Evolutionary conservation across 2,113 vertebrate genomes (phyloP), one percentile per base, ranked within the genome.

Genomic region (Atherinomorus stipes): DNA sequence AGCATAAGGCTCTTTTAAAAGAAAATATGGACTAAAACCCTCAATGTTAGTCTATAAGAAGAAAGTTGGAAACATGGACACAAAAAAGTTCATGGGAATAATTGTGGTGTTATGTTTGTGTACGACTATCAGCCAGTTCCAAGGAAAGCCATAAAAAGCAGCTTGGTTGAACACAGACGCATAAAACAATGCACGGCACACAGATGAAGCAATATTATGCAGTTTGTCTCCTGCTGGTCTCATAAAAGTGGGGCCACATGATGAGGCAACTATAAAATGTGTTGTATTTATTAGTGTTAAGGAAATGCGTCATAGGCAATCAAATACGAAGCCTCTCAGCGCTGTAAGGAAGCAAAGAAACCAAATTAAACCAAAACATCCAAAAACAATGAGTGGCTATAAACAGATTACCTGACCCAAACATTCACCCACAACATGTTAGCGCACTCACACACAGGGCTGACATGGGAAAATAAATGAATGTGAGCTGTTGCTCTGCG

Each of bases 131-230:
- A 3, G 47, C 23, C 13, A 6, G 38, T 1, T 23, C 67, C 52
- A 56, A 44, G 56, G 64, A 21, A 78, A 57, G 19, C n/a, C 31
- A 51, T 34, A 68, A 18, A 45, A 9, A 25, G 42, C 4, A 9
- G 16, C 3, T 44, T 28, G 4, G 18, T 40, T 65, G 9, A 18
- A 47, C 65, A 18, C 45, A 53, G 6, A 44, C 6, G 45, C 42
- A 37, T 76, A 56, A 74, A 38, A 42, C 40, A 72, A 38, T 38
- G 49, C 78, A 71, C 64, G 50, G 37, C 63, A 58, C 64, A 74
- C 64, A 23, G 64, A 72, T 66, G 64, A 83, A 26, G 73, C 51
- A 85, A 71, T 16, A 72, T 49, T 62, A 53, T 63, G 75, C 62
- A 34, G 76, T 62, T 85, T 40, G 67, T 59, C 66, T 64, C 67